These are phyloP conservation scores for Tuta absoluta DNA, from an alignment of 2,888 invertebrate species.

Conservation along the genomic window DNA sequence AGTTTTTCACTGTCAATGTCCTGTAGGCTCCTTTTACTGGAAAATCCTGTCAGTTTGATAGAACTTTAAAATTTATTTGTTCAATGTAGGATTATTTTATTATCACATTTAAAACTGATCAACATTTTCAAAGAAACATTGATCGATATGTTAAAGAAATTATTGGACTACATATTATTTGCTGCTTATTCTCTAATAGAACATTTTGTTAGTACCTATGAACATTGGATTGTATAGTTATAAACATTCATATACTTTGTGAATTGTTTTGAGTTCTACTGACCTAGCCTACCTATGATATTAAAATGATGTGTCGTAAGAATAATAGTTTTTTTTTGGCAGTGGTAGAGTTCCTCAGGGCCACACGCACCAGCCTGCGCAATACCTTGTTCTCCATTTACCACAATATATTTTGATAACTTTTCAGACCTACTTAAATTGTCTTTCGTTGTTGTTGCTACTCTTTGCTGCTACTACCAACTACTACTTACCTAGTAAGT, in stretches of 20 bases:
- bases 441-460: not conserved
- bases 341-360: conserved; percentile 9
- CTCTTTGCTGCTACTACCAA: not conserved
- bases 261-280: not conserved
- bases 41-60: no score
- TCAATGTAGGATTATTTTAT: no score
- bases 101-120: no score
- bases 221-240: no score
- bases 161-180: no score
- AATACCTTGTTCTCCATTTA: conserved; percentile 6
- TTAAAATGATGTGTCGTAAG: conserved; percentile 6
- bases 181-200: no score
- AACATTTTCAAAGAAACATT: no score
- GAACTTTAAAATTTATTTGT: no score
- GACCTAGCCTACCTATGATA: not conserved
- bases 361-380: not conserved
- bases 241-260: not conserved
- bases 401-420: conserved; percentile 9
- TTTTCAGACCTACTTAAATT: not conserved
- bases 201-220: no score
- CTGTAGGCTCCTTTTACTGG: no score
- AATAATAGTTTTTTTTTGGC: conserved; percentile 8
- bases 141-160: no score
- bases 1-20: no score
- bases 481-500: not conserved